Conservation (phyloP, 2,113 vertebrate species). For the Dromiciops gliroides region DNA sequence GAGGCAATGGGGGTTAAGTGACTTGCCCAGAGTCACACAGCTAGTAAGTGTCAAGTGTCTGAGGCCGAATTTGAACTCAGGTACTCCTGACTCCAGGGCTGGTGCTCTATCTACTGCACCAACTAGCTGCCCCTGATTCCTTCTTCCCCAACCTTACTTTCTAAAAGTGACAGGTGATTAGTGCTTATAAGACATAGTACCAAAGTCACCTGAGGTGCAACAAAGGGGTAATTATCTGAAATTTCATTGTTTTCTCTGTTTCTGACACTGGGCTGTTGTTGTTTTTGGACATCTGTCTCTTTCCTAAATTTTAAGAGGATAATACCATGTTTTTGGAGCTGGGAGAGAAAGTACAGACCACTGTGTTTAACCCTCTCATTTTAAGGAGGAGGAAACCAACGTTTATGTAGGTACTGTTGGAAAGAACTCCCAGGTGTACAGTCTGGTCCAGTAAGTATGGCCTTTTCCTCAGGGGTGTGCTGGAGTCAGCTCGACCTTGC, state of each 20-base stretch:
- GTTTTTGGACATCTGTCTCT: not conserved
- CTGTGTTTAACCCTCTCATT: not conserved
- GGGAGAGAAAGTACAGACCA: not conserved
- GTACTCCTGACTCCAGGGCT: too few relatives aligned
- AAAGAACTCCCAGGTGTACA: not conserved
- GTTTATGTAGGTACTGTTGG: not conserved
- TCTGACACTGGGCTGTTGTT: not conserved
- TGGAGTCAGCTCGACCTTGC: not conserved
- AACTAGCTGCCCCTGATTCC: too few relatives aligned
- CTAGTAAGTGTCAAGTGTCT: too few relatives aligned
- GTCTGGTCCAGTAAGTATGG: not conserved
- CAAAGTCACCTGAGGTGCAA: not conserved
- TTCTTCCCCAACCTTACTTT: not conserved
- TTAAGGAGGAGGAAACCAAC: not conserved
- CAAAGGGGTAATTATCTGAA: not conserved
- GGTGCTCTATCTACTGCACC: too few relatives aligned
- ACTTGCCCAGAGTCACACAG: too few relatives aligned
- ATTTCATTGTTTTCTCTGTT: not conserved
- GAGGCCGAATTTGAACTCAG: too few relatives aligned
- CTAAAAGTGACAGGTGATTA: slow-evolving; percentile 29
- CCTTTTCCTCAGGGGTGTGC: not conserved
- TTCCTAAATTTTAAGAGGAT: not conserved
- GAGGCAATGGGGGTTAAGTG: too few relatives aligned
- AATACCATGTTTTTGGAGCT: not conserved
- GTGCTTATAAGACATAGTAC: slow-evolving; percentile 3